Base-by-base conservation (phyloP, 2,797 vertebrate genomes). In the Borostomias antarcticus region DNA sequence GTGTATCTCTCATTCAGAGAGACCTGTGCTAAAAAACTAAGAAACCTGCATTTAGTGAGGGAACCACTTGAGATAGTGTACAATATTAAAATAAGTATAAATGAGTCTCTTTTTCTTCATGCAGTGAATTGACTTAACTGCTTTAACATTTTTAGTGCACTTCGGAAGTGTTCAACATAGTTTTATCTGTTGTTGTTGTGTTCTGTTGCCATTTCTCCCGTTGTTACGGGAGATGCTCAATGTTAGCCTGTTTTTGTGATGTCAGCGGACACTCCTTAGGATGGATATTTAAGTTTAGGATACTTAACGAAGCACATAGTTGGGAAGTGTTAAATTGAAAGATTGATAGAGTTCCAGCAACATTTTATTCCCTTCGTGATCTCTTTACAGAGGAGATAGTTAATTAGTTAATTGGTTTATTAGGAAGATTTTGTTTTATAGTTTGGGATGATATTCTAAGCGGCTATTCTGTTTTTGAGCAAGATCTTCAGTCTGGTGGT, bases 61-160 rank as follows among this genome's bases (percentile, higher is more conserved):
- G 60, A 67, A 45, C 57, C 30, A 47, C 68, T 68, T 26, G 6
- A 40, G 45, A 57, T 65, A 25, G 33, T 54, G 50, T 83, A 70
- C 52, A 50, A 69, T 76, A 66, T 21, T 40, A 59, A 73, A 29
- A 50, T 21, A 23, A 66, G 2, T 21, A 56, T 68, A 74, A 77
- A 77, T 73, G 43, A 69, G 74, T 77, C 40, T 45, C 82, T 71
- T 17, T 70, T 73, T 71, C 71, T 79, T 82, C 79, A 82, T 67
- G 83, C 82, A 70, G 82, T 72, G 47, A 50, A 64, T 74, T 76
- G 72, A 62, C 70, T 66, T 47, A 50, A 74, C 82, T 73, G 80
- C 79, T 59, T 81, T 79, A 76, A 75, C 72, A 66, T 33, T 69
- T 82, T 83, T 78, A 80, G 85, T 88, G 81, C 83, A 90, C 85